Conservation (phyloP, 2,888 invertebrate genomes). For the Gisinianus flammeolus region DNA sequence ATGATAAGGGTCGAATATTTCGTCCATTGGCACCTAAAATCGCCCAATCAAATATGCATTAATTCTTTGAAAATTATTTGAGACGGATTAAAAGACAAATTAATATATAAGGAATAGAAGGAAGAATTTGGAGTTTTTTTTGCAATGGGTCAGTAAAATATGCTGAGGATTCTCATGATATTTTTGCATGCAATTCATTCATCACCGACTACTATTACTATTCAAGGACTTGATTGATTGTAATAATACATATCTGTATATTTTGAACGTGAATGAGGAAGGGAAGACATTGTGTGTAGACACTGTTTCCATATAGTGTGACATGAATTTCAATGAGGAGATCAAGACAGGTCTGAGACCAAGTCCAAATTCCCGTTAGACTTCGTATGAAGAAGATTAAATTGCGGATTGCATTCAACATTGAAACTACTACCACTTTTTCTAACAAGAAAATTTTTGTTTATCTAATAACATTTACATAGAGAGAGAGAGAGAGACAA, state of each 20-base stretch:
- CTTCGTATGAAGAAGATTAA: not conserved
- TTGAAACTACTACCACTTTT: not conserved
- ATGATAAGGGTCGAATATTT: slow-evolving; percentile 87
- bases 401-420: not conserved
- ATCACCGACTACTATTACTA: too few relatives aligned
- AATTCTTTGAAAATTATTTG: too few relatives aligned
- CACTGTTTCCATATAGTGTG: too few relatives aligned
- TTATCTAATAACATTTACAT: not conserved
- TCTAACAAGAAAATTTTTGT: not conserved
- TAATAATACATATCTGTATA: too few relatives aligned
- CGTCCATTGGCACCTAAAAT: slow-evolving; percentile 66
- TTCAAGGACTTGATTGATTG: too few relatives aligned
- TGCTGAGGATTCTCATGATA: too few relatives aligned
- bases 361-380: slow-evolving; percentile 41
- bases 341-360: slow-evolving; percentile 26
- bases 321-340: slow-evolving; percentile 24
- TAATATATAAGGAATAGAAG: not conserved
- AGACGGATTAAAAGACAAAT: not conserved
- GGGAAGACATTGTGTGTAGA: too few relatives aligned
- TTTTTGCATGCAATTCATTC: too few relatives aligned
- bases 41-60: not conserved
- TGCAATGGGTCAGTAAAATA: too few relatives aligned
- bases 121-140: not conserved
- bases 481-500: not conserved
- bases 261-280: too few relatives aligned